Conservation (phyloP, 2,113 vertebrate genomes). For the Chamaea fasciata region DNA sequence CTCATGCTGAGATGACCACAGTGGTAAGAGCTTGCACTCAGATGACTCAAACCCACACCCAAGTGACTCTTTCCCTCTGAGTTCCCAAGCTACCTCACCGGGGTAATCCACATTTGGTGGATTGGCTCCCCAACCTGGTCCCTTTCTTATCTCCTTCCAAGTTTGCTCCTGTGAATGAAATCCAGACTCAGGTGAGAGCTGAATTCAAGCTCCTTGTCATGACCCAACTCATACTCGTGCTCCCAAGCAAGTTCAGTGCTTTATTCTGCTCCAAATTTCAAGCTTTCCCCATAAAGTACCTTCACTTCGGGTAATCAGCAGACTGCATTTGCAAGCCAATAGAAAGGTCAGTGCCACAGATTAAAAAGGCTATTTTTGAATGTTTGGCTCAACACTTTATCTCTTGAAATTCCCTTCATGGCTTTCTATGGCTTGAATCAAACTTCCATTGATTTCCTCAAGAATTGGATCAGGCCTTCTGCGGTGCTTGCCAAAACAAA, state of each 20-base stretch:
- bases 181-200: background rate
- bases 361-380: background rate
- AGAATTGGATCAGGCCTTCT: background rate
- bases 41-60: background rate
- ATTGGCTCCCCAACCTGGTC: background rate
- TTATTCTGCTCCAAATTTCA: background rate
- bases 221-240: background rate
- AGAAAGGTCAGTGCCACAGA: background rate
- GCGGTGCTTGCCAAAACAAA: slow-evolving; percentile 4
- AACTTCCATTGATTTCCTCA: slow-evolving; percentile 16
- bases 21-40: background rate
- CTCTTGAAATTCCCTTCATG: background rate
- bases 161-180: background rate
- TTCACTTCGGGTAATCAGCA: background rate
- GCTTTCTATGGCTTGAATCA: slow-evolving; percentile 7
- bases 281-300: background rate
- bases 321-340: background rate
- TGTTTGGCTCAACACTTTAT: background rate
- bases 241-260: background rate
- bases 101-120: background rate
- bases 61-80: background rate
- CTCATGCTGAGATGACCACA: background rate
- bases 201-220: background rate
- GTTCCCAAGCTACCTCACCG: background rate
- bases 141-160: background rate